phyloP scores from a whole-genome alignment of 2,888 invertebrate species.

The Tortricodes alternella region DNA sequence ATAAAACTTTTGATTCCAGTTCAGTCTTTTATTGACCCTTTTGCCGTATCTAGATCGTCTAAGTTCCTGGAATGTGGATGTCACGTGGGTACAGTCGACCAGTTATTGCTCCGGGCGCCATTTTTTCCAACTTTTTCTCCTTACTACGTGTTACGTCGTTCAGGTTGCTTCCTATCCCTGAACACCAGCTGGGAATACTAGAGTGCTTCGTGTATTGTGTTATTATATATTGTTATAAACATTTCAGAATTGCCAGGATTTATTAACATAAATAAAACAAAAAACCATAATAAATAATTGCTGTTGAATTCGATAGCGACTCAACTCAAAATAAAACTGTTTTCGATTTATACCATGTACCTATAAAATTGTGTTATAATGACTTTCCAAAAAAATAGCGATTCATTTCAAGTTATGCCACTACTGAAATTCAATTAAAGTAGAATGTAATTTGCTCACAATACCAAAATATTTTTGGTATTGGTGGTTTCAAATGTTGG shows the following conservation, averaged over 20 bases:
- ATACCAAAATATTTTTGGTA: too few relatives aligned
- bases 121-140: constrained; percentile 27
- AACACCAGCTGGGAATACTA: not conserved
- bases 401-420: too few relatives aligned
- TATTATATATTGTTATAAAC: constrained; percentile 13
- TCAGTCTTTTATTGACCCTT: too few relatives aligned
- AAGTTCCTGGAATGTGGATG: not conserved
- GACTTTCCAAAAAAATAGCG: too few relatives aligned
- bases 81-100: constrained; percentile 29
- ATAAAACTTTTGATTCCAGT: too few relatives aligned
- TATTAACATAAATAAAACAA: too few relatives aligned
- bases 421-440: too few relatives aligned
- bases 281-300: too few relatives aligned
- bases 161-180: not conserved
- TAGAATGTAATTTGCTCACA: too few relatives aligned
- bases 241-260: too few relatives aligned
- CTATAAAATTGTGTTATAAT: constrained; percentile 1
- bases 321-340: not conserved
- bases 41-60: not conserved
- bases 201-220: constrained; percentile 1
- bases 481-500: too few relatives aligned
- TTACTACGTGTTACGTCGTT: constrained; percentile 27
- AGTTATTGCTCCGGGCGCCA: constrained; percentile 24
- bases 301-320: not conserved
- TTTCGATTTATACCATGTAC: not conserved